A percentile compares a stretch with the other conserved stretches of the same genome.
Evolutionary conservation across 2,888 invertebrate species (phyloP).

Genomic region (Spicauda simplicius): DNA sequence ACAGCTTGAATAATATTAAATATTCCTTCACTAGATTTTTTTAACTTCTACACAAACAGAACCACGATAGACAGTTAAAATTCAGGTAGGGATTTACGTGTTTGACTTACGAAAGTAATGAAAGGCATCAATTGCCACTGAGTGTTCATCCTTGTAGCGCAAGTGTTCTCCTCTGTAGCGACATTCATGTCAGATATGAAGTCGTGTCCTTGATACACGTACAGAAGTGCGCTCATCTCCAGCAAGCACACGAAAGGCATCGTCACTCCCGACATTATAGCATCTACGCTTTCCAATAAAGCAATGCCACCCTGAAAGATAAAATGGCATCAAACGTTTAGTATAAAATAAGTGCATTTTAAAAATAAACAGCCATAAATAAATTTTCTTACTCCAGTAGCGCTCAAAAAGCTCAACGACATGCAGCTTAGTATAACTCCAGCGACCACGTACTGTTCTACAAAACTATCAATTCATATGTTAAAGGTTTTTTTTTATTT

Average conservation of each 20-base stretch:
- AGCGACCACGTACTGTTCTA: slow-evolving; percentile 66
- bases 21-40: too few relatives aligned
- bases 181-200: slow-evolving; percentile 71
- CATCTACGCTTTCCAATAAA: slow-evolving; percentile 66
- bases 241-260: slow-evolving; percentile 61
- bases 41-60: too few relatives aligned
- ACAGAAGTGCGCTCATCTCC: slow-evolving; percentile 64
- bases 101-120: slow-evolving; percentile 56
- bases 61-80: too few relatives aligned
- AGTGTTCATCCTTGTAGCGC: slow-evolving; percentile 59
- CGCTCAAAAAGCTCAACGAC: slow-evolving; percentile 60
- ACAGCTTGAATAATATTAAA: too few relatives aligned
- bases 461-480: slow-evolving; percentile 53
- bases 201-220: slow-evolving; percentile 67
- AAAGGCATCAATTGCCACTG: slow-evolving; percentile 70
- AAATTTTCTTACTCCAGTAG: slow-evolving; percentile 60
- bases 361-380: too few relatives aligned
- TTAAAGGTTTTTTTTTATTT: too few relatives aligned
- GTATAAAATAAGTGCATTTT: too few relatives aligned
- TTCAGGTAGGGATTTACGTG: background rate
- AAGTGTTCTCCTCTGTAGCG: slow-evolving; percentile 70
- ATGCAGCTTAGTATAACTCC: slow-evolving; percentile 61
- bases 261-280: slow-evolving; percentile 61
- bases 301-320: slow-evolving; percentile 63
- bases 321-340: background rate